Base-by-base conservation (phyloP, 2,113 vertebrate species). In the Calidris pygmaea region DNA sequence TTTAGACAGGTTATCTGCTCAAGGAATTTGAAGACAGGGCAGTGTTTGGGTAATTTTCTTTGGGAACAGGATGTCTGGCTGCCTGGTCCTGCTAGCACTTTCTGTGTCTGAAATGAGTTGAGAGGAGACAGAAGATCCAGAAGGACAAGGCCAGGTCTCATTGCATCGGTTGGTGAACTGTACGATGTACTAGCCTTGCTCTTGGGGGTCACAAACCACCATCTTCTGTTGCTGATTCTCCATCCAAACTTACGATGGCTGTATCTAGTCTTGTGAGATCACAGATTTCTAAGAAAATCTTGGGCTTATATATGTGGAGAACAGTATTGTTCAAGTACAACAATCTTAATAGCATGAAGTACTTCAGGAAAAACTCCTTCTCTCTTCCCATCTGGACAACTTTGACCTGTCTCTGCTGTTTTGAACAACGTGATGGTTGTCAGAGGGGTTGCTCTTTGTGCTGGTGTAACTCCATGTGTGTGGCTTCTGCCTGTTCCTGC, bases 241-340 rank as follows among this genome's bases (percentile, higher is more conserved):
- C 24, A 39, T 12, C 11, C 47, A 41, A 52, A 27, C 12, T 58
- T 39, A 23, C 1, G n/a, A 6, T 29, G 17, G 34, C 41, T 48
- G 60, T 18, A 14, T 10, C 17, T 62, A 30, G 29, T 32, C 66
- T 82, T 0, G 0, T 1, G 10, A 35, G 22, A 30, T 35, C 27
- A 20, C 27, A 20, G 23, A 6, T 43, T 85, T 75, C 37, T 89
- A 24, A 58, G 62, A 39, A 76, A 76, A 53, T 24, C 12, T 41
- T 79, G 1, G 7, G 1, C 68, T 81, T 68, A 5, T 71, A 1
- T 55, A 3, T 16, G 8, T 59, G 32, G 23, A 58, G 41, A 58
- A 17, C 11, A 47, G 5, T 24, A 41, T 37, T 80, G 39, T 9
- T 58, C 10, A 30, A 55, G 30, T 53, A 58, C 63, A 91, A 15